Evolutionary conservation across 2,888 invertebrate species (phyloP).

Genomic region (Crocallis elinguaria): DNA sequence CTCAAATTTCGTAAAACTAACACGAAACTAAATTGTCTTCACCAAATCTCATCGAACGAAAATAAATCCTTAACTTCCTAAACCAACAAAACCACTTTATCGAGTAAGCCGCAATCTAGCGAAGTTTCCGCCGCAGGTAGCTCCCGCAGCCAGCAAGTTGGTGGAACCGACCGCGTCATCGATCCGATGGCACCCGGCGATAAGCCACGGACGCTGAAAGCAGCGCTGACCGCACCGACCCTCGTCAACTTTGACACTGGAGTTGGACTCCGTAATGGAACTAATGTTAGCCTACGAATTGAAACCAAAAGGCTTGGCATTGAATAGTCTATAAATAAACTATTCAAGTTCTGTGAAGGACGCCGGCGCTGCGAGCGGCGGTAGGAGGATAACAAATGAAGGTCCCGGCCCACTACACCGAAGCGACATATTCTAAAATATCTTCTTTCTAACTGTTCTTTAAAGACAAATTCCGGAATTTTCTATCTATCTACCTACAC

Average conservation of each 20-base stretch:
- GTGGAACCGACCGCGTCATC: slow-evolving; percentile 42
- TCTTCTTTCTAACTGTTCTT: too few relatives aligned
- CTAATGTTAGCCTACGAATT: slow-evolving; percentile 22
- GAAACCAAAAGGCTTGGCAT: slow-evolving; percentile 17
- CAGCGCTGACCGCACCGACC: slow-evolving; percentile 56
- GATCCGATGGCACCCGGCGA: slow-evolving; percentile 55
- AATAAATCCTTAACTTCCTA: slow-evolving; percentile 19
- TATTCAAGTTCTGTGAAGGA: slow-evolving; percentile 4
- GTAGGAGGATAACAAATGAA: too few relatives aligned
- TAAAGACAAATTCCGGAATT: too few relatives aligned
- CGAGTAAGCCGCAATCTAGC: slow-evolving; percentile 35
- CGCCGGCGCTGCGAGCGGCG: background rate
- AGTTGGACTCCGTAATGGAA: slow-evolving; percentile 43
- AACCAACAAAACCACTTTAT: slow-evolving; percentile 32
- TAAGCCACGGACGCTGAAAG: slow-evolving; percentile 55
- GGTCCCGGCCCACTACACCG: too few relatives aligned
- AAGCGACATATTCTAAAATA: too few relatives aligned
- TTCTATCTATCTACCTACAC: too few relatives aligned
- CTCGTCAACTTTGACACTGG: slow-evolving; percentile 68
- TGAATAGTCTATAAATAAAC: slow-evolving; percentile 26
- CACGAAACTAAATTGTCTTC: slow-evolving; percentile 8
- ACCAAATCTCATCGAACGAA: slow-evolving; percentile 17
- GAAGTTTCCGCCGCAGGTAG: slow-evolving; percentile 43
- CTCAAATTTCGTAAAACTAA: background rate
- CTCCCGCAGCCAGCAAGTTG: slow-evolving; percentile 23